A percentile compares a stretch with the other conserved stretches of the same genome.
These are phyloP conservation scores for Sesamia nonagrioides DNA, from an alignment of 1,140 invertebrate species.

Conservation along the genomic window DNA sequence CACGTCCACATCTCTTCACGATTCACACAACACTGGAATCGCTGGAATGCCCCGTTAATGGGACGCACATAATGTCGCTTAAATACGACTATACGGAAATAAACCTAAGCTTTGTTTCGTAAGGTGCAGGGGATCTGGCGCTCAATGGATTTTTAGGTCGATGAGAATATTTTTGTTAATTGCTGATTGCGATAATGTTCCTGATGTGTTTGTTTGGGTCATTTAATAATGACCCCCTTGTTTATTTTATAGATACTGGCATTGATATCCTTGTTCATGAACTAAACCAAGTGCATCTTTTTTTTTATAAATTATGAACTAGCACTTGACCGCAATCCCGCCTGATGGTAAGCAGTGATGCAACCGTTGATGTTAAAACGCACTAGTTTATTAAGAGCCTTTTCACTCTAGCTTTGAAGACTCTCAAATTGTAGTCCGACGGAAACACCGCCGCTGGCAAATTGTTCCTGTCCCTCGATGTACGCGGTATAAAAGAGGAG, in stretches of 20 bases:
- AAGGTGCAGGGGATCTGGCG: slow-evolving; percentile 34
- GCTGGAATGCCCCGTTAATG: slow-evolving; percentile 44
- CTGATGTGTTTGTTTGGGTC: slow-evolving; percentile 1
- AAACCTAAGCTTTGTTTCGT: slow-evolving; percentile 49
- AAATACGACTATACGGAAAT: slow-evolving; percentile 44
- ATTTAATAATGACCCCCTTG: slow-evolving; percentile 25
- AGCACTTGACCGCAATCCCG: too few species aligned
- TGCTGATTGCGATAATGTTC: slow-evolving; percentile 2
- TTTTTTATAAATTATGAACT: too few species aligned
- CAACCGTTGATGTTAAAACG: too few species aligned
- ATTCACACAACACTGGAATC: slow-evolving; percentile 47
- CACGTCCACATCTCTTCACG: slow-evolving; percentile 78
- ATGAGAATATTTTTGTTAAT: slow-evolving; percentile 32
- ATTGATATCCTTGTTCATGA: background rate
- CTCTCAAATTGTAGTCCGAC: too few species aligned
- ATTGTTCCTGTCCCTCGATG: too few species aligned
- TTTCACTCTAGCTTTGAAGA: too few species aligned
- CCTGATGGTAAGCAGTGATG: too few species aligned
- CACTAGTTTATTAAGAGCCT: too few species aligned
- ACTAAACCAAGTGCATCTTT: too few species aligned
- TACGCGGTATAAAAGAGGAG: too few species aligned
- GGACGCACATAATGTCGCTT: slow-evolving; percentile 36
- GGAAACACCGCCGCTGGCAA: too few species aligned
- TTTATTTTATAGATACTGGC: background rate
- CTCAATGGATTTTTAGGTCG: slow-evolving; percentile 26